phyloP scores from a whole-genome alignment of 1,140 invertebrate species.

The Aphelinus certus region DNA sequence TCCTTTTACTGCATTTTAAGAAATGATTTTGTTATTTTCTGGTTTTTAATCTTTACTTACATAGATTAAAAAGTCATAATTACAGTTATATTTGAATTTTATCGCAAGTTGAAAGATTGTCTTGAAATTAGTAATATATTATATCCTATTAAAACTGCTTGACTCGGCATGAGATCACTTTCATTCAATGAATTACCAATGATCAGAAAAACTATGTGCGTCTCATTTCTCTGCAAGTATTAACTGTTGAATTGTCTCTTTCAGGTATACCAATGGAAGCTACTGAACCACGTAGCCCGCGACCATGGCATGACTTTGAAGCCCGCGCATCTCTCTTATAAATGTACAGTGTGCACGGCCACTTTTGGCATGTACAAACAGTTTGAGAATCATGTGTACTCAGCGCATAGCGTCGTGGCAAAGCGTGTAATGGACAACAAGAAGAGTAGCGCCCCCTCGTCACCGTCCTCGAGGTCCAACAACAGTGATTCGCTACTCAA shows the following conservation, averaged over 20 bases:
- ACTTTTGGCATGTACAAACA: slow-evolving; percentile 95
- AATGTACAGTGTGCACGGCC: slow-evolving; percentile 93
- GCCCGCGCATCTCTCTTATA: slow-evolving; percentile 91
- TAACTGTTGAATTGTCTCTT: slow-evolving; percentile 45
- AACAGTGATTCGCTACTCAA: slow-evolving; percentile 77
- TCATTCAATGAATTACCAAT: too few species aligned
- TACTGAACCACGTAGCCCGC: slow-evolving; percentile 88
- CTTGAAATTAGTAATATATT: too few species aligned
- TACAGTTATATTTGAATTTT: too few species aligned
- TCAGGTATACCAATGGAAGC: slow-evolving; percentile 91
- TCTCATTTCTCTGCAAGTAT: not conserved
- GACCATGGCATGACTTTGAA: slow-evolving; percentile 92
- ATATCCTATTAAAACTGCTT: too few species aligned
- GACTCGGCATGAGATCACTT: too few species aligned
- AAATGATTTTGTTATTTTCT: too few species aligned
- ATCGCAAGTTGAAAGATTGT: too few species aligned
- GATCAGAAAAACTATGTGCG: not conserved
- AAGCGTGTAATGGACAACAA: slow-evolving; percentile 84
- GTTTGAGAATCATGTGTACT: slow-evolving; percentile 94
- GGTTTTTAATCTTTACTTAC: too few species aligned
- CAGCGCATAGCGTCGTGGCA: slow-evolving; percentile 86
- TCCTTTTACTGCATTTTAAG: too few species aligned
- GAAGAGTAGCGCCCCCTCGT: slow-evolving; percentile 54
- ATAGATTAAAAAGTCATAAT: too few species aligned
- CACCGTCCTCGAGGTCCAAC: slow-evolving; percentile 67